Conservation (phyloP, 2,113 vertebrate genomes). For the Hydropotes inermis region DNA sequence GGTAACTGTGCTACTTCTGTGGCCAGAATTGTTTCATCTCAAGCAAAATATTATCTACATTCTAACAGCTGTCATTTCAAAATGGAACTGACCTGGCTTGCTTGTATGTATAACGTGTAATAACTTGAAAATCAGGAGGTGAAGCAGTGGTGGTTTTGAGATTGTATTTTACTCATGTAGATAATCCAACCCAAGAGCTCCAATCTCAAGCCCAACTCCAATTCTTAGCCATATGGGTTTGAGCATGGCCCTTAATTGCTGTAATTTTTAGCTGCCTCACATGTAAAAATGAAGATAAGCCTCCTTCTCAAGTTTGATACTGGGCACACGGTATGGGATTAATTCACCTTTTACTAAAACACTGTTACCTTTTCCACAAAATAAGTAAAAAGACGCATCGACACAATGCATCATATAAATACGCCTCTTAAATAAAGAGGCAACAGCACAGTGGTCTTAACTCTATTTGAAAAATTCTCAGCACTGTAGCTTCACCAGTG, state of each 20-base stretch:
- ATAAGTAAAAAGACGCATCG: background rate
- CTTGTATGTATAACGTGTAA: background rate
- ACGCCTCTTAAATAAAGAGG: background rate
- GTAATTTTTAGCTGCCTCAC: rapidly evolving
- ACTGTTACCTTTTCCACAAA: background rate
- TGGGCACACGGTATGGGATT: background rate
- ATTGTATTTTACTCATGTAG: background rate
- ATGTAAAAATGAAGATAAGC: background rate
- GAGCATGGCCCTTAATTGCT: background rate
- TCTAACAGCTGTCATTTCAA: background rate
- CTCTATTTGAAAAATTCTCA: background rate
- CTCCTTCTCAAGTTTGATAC: background rate
- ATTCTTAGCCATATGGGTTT: background rate
- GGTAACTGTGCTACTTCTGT: background rate
- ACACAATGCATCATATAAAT: background rate
- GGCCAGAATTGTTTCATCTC: background rate
- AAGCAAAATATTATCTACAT: background rate
- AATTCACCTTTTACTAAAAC: background rate
- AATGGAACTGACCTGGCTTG: background rate
- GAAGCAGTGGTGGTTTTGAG: background rate
- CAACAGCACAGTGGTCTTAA: background rate
- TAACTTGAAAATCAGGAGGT: background rate
- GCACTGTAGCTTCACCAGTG: rapidly evolving
- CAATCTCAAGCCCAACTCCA: background rate
- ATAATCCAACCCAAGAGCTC: background rate